Base-by-base conservation (phyloP, 2,797 vertebrate genomes). In the Austrolebias charrua region DNA sequence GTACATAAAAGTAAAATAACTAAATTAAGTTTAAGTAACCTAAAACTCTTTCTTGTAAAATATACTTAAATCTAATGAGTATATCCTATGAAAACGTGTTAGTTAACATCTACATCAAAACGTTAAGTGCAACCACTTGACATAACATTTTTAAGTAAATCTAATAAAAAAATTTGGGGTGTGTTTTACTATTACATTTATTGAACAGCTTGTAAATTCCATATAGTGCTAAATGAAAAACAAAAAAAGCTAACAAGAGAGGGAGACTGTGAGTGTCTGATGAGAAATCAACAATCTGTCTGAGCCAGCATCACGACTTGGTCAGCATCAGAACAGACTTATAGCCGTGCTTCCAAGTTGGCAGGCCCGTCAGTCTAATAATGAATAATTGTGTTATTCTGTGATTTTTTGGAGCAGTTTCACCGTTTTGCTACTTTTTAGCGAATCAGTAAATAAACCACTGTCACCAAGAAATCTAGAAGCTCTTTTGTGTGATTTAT, bases 251-350 rank as follows among this genome's bases (percentile, higher is more conserved):
- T 28, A 48, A 5, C 11, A 14, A 43, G 1, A 49, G 40, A 24
- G 8, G 31, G 19, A 52, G 8, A 19, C 13, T 47, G 15, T 50
- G 16, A 60, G 6, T 46, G 53, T 58, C 4, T 38, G 15, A 47
- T 53, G n/a, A 14, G 31, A 64, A 45, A 46, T 14, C 14, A 5
- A 29, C 16, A 53, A 52, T 31, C 13, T 43, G 11, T 47, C n/a
- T 14, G 14, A 18, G 33, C 35, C 54, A 33, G 18, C 18, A 64
- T 40, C 19, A 53, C 18, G 29, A 35, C 9, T 11, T 46, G 12
- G 43, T 56, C 19, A n/a, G 19, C 12, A 28, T 29, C 14, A 52
- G 13, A 50, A 43, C 51, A 35, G 15, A 74, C 40, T 18, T 12
- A n/a, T n/a, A 58, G 40, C 28, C 28, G n/a, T 35, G 3, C 18